These are phyloP conservation scores for Netelia melanura DNA, from an alignment of 2,888 invertebrate species.

Conservation along the genomic window DNA sequence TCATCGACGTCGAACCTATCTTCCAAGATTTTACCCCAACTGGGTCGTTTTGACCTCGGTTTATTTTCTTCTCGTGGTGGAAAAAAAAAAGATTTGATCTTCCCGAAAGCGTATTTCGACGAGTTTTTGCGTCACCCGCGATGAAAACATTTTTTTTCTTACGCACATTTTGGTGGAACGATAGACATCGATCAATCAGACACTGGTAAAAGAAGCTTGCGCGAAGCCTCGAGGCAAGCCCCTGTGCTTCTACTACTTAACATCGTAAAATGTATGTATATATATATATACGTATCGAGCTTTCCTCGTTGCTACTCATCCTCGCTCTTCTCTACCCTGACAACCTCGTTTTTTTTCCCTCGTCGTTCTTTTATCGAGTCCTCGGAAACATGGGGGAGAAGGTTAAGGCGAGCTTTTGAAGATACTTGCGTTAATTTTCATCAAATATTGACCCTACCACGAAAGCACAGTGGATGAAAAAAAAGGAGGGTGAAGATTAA, in stretches of 20 bases:
- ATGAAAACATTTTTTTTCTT: conserved; percentile 41
- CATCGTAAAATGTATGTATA: conserved; percentile 49
- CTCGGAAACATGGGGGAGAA: conserved; percentile 30
- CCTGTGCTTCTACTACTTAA: conserved; percentile 60
- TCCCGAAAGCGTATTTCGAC: conserved; percentile 11
- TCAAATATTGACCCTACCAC: conserved; percentile 51
- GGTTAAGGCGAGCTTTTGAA: conserved; percentile 17
- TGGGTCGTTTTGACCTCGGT: background rate
- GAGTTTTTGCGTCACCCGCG: conserved; percentile 6
- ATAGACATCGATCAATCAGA: conserved; percentile 58
- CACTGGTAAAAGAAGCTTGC: conserved; percentile 50
- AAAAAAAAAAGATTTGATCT: conserved; percentile 12
- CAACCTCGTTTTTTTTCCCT: conserved; percentile 12
- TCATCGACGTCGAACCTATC: conserved; percentile 6
- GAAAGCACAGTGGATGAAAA: background rate
- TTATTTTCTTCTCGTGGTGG: background rate
- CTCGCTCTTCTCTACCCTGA: conserved; percentile 27
- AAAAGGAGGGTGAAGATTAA: conserved; percentile 14
- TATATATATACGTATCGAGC: conserved; percentile 39
- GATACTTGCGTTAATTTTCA: conserved; percentile 51
- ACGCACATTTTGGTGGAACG: background rate
- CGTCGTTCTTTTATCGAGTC: conserved; percentile 9
- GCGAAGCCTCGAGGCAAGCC: conserved; percentile 38
- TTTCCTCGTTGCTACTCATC: conserved; percentile 26
- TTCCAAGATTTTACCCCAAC: background rate